These are phyloP conservation scores for Ceyx erithaca DNA, from an alignment of 2,797 vertebrate species.

Conservation along the genomic window DNA sequence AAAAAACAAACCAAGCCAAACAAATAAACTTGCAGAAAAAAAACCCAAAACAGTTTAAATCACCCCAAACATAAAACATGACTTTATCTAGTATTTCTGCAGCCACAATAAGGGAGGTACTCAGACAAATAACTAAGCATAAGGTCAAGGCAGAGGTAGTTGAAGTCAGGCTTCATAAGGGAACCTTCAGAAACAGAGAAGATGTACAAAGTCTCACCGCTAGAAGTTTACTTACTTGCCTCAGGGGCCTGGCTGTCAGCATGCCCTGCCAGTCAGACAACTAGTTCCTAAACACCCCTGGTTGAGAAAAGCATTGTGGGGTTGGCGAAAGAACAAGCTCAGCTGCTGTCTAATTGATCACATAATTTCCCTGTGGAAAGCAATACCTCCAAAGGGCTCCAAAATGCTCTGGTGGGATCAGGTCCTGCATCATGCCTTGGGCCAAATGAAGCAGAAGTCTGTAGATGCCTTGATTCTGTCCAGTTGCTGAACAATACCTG, in stretches of 20 bases:
- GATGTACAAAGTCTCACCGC: accelerated
- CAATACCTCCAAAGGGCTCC: not conserved
- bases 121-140: not conserved
- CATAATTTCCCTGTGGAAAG: not conserved
- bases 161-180: not conserved
- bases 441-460: not conserved
- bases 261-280: not conserved
- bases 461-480: not conserved
- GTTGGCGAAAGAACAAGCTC: not conserved
- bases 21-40: not conserved
- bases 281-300: not conserved
- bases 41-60: not conserved
- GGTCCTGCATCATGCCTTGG: not conserved
- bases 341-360: not conserved
- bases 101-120: not conserved
- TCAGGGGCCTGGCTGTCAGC: not conserved
- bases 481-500: not conserved
- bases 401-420: not conserved
- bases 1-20: not conserved
- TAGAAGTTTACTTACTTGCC: not conserved
- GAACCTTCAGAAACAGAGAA: not conserved
- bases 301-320: not conserved
- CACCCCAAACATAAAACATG: not conserved
- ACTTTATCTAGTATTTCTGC: constrained; percentile 6
- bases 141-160: not conserved